Percentiles rank a stretch among this genome's conserved stretches.
phyloP scores from a whole-genome alignment of 2,888 invertebrate species.

The Argynnis bischoffii region DNA sequence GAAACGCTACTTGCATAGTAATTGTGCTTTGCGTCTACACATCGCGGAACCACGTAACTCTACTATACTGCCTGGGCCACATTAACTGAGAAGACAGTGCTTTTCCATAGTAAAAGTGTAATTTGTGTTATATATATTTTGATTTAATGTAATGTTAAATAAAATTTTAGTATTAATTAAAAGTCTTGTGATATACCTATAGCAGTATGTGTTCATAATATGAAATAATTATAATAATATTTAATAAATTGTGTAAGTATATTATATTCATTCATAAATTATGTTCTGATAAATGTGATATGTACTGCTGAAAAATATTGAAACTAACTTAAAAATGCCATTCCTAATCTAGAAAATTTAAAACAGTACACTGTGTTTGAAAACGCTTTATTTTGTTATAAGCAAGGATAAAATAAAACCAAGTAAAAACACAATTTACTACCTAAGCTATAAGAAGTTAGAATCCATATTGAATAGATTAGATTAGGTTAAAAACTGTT shows the following conservation, averaged over 20 bases:
- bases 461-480: neutral
- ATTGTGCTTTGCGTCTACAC: constrained; percentile 54
- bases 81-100: constrained; percentile 38
- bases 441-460: constrained; percentile 3
- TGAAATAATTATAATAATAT: no score
- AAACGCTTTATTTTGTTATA: no score
- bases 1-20: constrained; percentile 71
- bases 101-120: constrained; percentile 28
- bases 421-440: neutral
- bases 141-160: neutral
- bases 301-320: no score
- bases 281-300: no score
- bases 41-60: constrained; percentile 45
- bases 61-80: constrained; percentile 37
- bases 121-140: constrained; percentile 24
- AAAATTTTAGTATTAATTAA: neutral
- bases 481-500: neutral
- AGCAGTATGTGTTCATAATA: no score
- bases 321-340: no score
- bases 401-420: neutral
- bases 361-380: no score
- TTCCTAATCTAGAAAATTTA: no score
- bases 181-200: neutral
- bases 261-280: no score
- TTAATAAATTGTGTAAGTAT: no score